Evolutionary conservation across 92 coral and sea anemone genomes (phyloP), one percentile per base, ranked within the genome.

Genomic region (Porites divaricata): DNA sequence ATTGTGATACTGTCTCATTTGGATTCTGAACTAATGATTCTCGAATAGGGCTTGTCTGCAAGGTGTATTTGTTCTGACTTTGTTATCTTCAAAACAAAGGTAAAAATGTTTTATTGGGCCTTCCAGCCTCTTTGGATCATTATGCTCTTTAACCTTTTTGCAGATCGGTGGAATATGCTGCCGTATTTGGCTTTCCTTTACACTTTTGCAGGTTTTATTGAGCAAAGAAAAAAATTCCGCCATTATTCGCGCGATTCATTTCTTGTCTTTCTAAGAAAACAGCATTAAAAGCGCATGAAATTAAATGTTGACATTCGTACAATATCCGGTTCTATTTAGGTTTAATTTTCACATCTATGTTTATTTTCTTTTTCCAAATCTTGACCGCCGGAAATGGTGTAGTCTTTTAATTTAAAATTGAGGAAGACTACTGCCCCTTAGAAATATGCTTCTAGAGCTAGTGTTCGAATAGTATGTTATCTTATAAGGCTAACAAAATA

Each of bases 321-420:
- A 21, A 26, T 24, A 63, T 72, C 79, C 63, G 79, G 25, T 72
- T 82, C 50, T 35, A 53, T 54, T 4, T 28, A 66, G 24, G 45
- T 58, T 82, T 62, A 58, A 72, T 82, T 61, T 72, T 67, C 86
- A 23, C 48, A 14, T 25, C 11, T 4, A 17, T 82, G 19, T 73
- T 82, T 82, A 62, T 71, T 57, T 78, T 79, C 11, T 14, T n/a
- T 1, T 28, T 41, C 63, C 61, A 71, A 26, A 59, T 72, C 45
- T 72, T 16, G 22, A 72, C 26, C 62, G 17, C 85, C 86, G 86
- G 86, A 82, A 82, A 82, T 82, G 70, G 71, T 45, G 17, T 21
- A 59, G 61, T 21, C 54, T 68, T 70, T 54, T 56, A 54, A 68
- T 56, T 52, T 68, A 16, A 51, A 65, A 52, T 12, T 13, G 53